A percentile compares a stretch with the other conserved stretches of the same genome.
Evolutionary conservation across 2,888 invertebrate genomes (phyloP).

Genomic region (Hydrotaea diabolus): DNA sequence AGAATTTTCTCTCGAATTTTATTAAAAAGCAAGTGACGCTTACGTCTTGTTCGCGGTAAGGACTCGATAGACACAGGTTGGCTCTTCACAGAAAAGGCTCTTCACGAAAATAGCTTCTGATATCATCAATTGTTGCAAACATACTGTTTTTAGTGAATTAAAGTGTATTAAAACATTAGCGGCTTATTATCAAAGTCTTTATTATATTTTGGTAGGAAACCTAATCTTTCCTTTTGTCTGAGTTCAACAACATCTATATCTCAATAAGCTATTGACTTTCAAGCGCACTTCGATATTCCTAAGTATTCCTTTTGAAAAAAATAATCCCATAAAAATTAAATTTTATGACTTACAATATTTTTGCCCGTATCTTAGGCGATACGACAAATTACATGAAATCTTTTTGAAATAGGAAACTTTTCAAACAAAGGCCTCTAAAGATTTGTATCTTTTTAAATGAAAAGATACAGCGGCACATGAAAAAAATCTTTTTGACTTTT

Average conservation of each 20-base stretch:
- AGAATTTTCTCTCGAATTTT: no score
- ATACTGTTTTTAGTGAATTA: no score
- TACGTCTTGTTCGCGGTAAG: no score
- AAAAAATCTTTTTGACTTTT: background rate
- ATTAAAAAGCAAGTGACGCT: no score
- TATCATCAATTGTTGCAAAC: no score
- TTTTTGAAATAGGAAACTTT: slow-evolving; percentile 12
- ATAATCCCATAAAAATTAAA: slow-evolving; percentile 2
- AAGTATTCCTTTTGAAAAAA: no score
- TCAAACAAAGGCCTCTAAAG: slow-evolving; percentile 16
- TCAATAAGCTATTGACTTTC: background rate
- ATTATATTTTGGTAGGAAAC: background rate
- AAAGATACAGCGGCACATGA: slow-evolving; percentile 18
- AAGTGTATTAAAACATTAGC: no score
- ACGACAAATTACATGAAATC: background rate
- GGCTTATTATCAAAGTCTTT: background rate
- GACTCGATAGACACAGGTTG: no score
- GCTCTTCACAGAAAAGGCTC: no score
- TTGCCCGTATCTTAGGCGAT: slow-evolving; percentile 17
- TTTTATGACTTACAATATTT: slow-evolving; percentile 32
- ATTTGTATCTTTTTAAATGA: background rate
- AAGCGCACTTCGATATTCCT: no score
- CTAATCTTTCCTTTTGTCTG: background rate
- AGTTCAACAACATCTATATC: background rate
- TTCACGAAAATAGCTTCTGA: no score